Evolutionary conservation across 37 sponge, comb jelly and placozoan species (phyloP).

Genomic region (Crambe crambe): DNA sequence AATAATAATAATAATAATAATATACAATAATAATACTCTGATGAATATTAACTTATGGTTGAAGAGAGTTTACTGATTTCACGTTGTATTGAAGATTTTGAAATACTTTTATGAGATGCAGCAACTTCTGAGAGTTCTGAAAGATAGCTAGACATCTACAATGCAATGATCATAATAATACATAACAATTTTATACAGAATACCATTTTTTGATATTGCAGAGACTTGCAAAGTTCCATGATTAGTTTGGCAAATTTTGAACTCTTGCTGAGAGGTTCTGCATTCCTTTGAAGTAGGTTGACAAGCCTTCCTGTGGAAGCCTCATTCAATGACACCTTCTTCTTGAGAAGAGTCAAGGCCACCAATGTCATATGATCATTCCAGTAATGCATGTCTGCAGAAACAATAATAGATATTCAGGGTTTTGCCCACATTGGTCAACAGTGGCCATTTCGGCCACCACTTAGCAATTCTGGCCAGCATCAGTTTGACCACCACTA

Average conservation of each 20-base stretch:
- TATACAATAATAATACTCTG: too few species aligned
- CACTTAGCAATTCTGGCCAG: too few species aligned
- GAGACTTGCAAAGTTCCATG: constrained; percentile 13
- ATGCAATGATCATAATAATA: too few species aligned
- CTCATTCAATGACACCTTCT: neutral
- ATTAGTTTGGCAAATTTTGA: constrained; percentile 28
- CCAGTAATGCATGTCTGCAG: neutral
- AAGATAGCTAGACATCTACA: neutral
- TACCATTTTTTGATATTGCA: neutral
- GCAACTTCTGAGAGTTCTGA: neutral
- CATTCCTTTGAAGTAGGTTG: constrained; percentile 5
- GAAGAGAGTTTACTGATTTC: neutral
- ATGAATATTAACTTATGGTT: too few species aligned
- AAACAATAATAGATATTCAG: too few species aligned
- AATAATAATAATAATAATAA: too few species aligned
- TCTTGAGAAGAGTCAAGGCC: neutral
- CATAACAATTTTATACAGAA: too few species aligned
- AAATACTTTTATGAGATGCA: neutral
- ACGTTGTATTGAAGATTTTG: neutral
- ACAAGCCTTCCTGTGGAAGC: neutral
- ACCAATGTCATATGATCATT: neutral
- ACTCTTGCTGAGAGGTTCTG: constrained; percentile 1
- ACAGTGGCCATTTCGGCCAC: too few species aligned
- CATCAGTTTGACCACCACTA: too few species aligned
- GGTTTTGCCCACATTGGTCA: too few species aligned